Percentiles rank a stretch among this genome's conserved stretches.
Conservation (phyloP, 2,797 vertebrate genomes). For the Tenualosa thibaudeaui region DNA sequence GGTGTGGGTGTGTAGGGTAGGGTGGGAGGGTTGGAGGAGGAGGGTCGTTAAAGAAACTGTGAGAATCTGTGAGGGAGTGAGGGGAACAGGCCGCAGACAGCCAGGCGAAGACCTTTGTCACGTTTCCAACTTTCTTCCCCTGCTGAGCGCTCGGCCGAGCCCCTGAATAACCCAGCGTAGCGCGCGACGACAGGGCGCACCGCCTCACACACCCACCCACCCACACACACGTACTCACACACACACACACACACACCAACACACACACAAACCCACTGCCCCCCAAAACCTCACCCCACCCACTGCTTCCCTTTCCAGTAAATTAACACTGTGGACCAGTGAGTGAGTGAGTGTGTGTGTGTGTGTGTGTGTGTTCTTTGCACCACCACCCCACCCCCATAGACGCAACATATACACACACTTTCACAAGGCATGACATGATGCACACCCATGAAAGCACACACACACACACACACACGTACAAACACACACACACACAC, state of each 20-base stretch:
- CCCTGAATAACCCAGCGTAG: constrained; percentile 17
- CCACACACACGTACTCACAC: neutral
- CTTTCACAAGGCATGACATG: neutral
- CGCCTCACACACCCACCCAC: neutral
- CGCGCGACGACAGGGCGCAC: constrained; percentile 3
- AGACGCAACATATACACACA: constrained; percentile 3
- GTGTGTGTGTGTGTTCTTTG: constrained; percentile 3
- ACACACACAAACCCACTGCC: neutral
- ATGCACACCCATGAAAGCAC: neutral
- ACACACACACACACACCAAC: neutral
- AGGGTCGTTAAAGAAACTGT: constrained; percentile 14
- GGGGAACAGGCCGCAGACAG: constrained; percentile 46
- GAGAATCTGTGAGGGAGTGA: constrained; percentile 21
- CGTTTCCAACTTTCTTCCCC: constrained; percentile 48
- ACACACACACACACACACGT: neutral
- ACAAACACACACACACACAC: neutral
- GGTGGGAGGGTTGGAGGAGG: neutral
- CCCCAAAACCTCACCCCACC: neutral
- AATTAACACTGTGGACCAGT: constrained; percentile 36
- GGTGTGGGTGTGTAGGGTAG: neutral
- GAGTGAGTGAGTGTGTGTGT: constrained; percentile 28
- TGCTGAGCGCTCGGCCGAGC: constrained; percentile 6
- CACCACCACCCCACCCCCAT: neutral
- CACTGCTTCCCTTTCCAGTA: constrained; percentile 42
- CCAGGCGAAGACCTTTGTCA: constrained; percentile 55